Conservation (phyloP, 2,888 invertebrate species). For the Leucoma salicis region DNA sequence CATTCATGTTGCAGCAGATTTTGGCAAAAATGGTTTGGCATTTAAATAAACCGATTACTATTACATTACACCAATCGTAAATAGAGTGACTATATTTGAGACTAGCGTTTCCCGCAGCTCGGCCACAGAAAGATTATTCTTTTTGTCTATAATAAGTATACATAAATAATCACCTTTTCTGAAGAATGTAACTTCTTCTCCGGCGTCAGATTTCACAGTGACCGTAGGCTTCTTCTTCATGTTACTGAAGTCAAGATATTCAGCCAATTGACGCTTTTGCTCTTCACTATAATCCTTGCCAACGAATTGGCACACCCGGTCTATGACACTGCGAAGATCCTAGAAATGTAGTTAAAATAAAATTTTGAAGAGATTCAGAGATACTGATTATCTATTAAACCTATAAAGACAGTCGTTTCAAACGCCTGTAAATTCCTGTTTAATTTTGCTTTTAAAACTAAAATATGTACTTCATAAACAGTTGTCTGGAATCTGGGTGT, state of each 20-base stretch:
- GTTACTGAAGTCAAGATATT: slow-evolving; percentile 77
- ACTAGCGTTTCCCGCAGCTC: too few relatives aligned
- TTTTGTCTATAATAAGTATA: too few relatives aligned
- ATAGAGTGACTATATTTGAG: background rate
- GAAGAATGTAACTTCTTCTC: slow-evolving; percentile 45
- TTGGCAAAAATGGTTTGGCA: too few relatives aligned
- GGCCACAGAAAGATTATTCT: too few relatives aligned
- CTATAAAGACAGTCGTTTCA: too few relatives aligned
- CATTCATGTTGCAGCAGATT: too few relatives aligned
- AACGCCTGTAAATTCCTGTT: too few relatives aligned
- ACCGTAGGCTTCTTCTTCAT: slow-evolving; percentile 72
- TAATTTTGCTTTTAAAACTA: too few relatives aligned
- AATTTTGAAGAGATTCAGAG: background rate
- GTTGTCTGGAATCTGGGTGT: too few relatives aligned
- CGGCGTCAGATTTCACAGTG: background rate
- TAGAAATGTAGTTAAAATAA: slow-evolving; percentile 17
- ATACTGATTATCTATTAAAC: too few relatives aligned
- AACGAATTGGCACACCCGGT: slow-evolving; percentile 71
- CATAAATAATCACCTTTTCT: slow-evolving; percentile 61
- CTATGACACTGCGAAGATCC: slow-evolving; percentile 71
- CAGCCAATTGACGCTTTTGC: slow-evolving; percentile 63
- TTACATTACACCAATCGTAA: background rate
- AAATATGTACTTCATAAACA: too few relatives aligned
- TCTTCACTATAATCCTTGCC: slow-evolving; percentile 58
- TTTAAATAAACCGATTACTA: background rate